Percentiles rank a stretch among this genome's conserved stretches.
Conservation (phyloP, 64 coral and sea anemone species). For the Trachythela sp. region DNA sequence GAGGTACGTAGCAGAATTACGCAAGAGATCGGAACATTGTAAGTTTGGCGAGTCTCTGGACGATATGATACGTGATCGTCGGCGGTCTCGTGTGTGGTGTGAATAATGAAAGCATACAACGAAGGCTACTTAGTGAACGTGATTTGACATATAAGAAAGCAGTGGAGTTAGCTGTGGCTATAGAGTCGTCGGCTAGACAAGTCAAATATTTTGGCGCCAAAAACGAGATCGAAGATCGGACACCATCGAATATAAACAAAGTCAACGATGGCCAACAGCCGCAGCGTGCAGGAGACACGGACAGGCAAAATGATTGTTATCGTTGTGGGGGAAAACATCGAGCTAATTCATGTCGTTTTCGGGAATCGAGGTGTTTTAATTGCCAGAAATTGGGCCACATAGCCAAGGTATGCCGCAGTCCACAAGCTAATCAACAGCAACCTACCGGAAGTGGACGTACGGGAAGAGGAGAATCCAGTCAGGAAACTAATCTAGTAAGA, state of each 20-base stretch:
- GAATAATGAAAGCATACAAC: not conserved
- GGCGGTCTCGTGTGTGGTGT: constrained; percentile 18
- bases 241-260: not conserved
- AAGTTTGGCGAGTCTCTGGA: not conserved
- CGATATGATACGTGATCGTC: constrained; percentile 22
- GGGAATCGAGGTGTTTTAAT: constrained; percentile 23
- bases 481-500: too few relatives aligned
- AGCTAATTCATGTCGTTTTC: constrained; percentile 7
- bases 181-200: not conserved
- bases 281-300: not conserved
- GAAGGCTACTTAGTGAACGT: not conserved
- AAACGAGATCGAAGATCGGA: too few relatives aligned
- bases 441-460: too few relatives aligned
- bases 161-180: not conserved
- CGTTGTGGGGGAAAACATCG: constrained; percentile 48
- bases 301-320: not conserved
- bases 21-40: not conserved
- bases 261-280: not conserved
- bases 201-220: not conserved
- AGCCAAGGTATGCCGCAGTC: too few relatives aligned
- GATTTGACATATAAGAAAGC: not conserved
- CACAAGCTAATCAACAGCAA: too few relatives aligned
- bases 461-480: too few relatives aligned
- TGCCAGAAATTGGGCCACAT: too few relatives aligned
- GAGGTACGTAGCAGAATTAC: too few relatives aligned